Percentiles rank a stretch among this genome's conserved stretches.
These are phyloP conservation scores for Eumaeus atala DNA, from an alignment of 1,140 invertebrate genomes.

Conservation along the genomic window DNA sequence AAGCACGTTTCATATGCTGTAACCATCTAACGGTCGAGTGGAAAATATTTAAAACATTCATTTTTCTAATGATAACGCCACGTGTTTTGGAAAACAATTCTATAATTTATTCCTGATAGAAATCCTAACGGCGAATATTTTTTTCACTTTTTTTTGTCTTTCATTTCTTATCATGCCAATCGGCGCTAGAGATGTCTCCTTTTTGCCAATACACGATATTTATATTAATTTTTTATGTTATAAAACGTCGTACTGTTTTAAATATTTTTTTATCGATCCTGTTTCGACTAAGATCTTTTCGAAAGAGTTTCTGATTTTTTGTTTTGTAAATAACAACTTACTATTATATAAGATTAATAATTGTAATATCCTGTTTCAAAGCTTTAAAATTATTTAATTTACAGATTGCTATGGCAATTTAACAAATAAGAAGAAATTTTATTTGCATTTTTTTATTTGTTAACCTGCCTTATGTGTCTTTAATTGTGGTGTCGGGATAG, in stretches of 20 bases:
- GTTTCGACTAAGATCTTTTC: slow-evolving; percentile 20
- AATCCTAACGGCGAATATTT: too few species aligned
- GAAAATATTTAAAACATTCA: too few species aligned
- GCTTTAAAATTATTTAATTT: not conserved
- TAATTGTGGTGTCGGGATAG: slow-evolving; percentile 19
- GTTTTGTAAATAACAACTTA: slow-evolving; percentile 28
- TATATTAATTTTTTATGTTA: too few species aligned
- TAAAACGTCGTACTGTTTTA: too few species aligned
- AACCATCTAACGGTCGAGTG: slow-evolving; percentile 21
- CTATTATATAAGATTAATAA: slow-evolving; percentile 4
- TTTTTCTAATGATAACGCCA: too few species aligned
- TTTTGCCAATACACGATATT: not conserved
- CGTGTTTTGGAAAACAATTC: too few species aligned
- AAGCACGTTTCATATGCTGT: slow-evolving; percentile 59
- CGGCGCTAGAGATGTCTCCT: not conserved
- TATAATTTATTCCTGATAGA: too few species aligned
- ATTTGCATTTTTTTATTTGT: not conserved
- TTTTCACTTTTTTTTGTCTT: too few species aligned
- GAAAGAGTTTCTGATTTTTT: slow-evolving; percentile 21
- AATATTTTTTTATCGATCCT: slow-evolving; percentile 21
- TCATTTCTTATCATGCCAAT: too few species aligned
- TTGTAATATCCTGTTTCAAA: not conserved
- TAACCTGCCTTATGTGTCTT: slow-evolving; percentile 10
- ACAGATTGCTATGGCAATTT: too few species aligned
- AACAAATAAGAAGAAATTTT: too few species aligned